phyloP scores from a whole-genome alignment of 2,113 vertebrate genomes.

The Tragelaphus scriptus region DNA sequence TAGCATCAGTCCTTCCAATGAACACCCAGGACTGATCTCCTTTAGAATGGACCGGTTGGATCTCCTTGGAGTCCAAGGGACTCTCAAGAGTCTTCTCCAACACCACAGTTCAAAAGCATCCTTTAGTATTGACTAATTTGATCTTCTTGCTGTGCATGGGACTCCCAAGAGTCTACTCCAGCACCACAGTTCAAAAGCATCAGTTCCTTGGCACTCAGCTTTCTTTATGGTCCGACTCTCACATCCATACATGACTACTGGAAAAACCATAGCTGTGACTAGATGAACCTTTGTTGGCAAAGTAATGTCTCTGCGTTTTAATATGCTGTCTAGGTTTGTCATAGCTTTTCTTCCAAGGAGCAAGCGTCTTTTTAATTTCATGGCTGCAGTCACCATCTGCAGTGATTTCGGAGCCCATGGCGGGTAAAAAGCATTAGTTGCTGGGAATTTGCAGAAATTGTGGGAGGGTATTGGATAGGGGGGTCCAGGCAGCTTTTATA shows the following conservation, averaged over 20 bases:
- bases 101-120: background rate
- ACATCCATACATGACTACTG: background rate
- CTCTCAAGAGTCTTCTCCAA: background rate
- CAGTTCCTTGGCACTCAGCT: background rate
- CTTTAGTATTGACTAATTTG: too few species aligned
- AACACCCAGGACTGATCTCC: too few species aligned
- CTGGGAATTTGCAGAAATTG: slow-evolving; percentile 10
- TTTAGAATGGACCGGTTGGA: too few species aligned
- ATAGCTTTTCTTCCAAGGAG: background rate
- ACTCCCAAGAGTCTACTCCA: background rate
- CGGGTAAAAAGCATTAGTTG: background rate
- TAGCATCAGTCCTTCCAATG: too few species aligned
- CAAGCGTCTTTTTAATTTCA: background rate
- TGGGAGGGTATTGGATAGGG: background rate
- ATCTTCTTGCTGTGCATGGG: too few species aligned
- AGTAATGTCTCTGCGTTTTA: background rate
- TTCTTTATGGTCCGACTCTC: background rate
- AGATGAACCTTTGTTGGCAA: background rate
- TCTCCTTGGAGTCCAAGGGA: too few species aligned
- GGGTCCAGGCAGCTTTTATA: background rate
- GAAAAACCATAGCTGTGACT: background rate
- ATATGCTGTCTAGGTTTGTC: background rate
- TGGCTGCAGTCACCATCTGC: background rate
- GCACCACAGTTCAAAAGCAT: background rate
- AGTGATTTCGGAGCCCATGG: background rate